Evolutionary conservation across 1,140 invertebrate species (phyloP), one percentile per base, ranked within the genome.

Genomic region (Copidosoma floridanum): DNA sequence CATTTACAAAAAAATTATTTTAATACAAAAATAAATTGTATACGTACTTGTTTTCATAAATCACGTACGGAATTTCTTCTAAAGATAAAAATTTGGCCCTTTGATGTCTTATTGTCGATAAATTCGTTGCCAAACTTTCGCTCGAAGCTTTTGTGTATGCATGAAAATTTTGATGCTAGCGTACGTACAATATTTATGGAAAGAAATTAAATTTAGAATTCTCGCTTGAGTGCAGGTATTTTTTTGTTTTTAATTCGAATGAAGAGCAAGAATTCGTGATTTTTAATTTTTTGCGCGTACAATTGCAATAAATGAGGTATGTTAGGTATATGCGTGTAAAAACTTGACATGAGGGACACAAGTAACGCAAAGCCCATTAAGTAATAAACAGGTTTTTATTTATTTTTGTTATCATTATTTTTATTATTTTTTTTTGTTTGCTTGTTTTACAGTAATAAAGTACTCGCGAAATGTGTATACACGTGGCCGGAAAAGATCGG

Each of bases 401-500:
- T 11, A 40, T 41, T 41, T 21, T 46, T 14, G 35, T 57, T n/a
- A n/a, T n/a, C n/a, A n/a, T n/a, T n/a, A n/a, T n/a, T n/a, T n/a
- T n/a, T n/a, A n/a, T n/a, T n/a, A n/a, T n/a, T n/a, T n/a, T n/a
- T n/a, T n/a, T n/a, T n/a, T n/a, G n/a, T n/a, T n/a, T n/a, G n/a
- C n/a, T n/a, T n/a, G n/a, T n/a, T n/a, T n/a, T n/a, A n/a, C n/a
- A n/a, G n/a, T n/a, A n/a, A n/a, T n/a, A n/a, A n/a, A n/a, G n/a
- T n/a, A n/a, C 20, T 44, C 26, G 26, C 12, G 65, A 61, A 69
- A 65, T 68, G 66, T 72, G 62, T 70, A 61, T 70, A 69, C 67
- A 69, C 65, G 61, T 68, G 65, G 67, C 66, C 70, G 67, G 68
- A 70, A 70, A 72, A 69, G 61, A 68, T 71, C 64, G 67, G 63